Base-by-base conservation (phyloP, 2,113 vertebrate genomes). In the Ifrita kowaldi region DNA sequence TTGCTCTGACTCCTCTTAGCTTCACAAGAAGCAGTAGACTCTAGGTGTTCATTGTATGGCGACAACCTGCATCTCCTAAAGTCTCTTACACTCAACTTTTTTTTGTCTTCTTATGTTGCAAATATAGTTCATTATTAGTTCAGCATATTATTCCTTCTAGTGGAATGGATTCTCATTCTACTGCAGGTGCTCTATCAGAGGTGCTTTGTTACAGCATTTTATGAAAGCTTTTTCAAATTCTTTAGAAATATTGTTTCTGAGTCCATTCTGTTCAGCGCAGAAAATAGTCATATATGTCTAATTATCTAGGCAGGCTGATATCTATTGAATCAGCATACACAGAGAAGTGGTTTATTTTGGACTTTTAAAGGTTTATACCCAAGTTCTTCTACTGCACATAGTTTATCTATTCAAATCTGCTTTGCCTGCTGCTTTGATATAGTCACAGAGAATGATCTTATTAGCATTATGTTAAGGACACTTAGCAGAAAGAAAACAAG, bases 401-500 rank as follows among this genome's bases (percentile, higher is more conserved):
- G 41, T 78, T 95, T 76, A 56, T 91, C 89, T 79, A 9, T 81
- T 93, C 16, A 88, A 87, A 65, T 93, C 78, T 95, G n/a, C 13
- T 82, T 76, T 89, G 32, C 8, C 26, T 93, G 41, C 21, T 75
- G 42, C 69, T 94, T 79, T 93, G 59, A 76, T 80, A 93, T 1
- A 50, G 44, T 42, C 20, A 42, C 32, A 91, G 14, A 75, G 26
- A 87, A 67, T 2, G 1, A 42, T 55, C 23, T 55, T 91, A 82
- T 87, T 89, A 85, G 16, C 63, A 65, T 89, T 84, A 67, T 55
- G 18, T 57, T 73, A 69, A 84, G 41, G 53, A 84, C 49, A 64
- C 9, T 59, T 49, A 49, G 23, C 20, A 73, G 83, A 79, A 92
- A 7, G 49, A 79, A 68, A 76, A 73, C 7, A 91, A 73, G 41